Conservation (phyloP, 2,113 vertebrate species). For the Plestiodon gilberti region DNA sequence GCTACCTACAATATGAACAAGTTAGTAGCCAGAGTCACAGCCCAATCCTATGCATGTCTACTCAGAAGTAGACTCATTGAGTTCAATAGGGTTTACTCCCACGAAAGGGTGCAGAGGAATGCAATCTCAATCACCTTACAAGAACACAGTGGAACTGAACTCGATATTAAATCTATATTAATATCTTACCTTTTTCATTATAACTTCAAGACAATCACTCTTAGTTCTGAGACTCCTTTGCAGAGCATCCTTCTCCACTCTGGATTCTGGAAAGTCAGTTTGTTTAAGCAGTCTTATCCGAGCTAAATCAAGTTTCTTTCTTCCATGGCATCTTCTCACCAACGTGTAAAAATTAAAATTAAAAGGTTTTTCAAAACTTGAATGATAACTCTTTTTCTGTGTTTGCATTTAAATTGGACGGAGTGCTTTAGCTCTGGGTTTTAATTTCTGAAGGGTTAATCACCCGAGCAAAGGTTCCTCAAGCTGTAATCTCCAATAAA, state of each 20-base stretch:
- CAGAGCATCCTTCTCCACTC: constrained; percentile 14
- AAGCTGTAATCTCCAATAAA: constrained; percentile 82
- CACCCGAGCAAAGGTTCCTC: constrained; percentile 80
- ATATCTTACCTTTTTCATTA: constrained; percentile 54
- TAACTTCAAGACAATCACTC: constrained; percentile 22
- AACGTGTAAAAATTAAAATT: constrained; percentile 69
- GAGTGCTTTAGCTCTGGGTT: constrained; percentile 75
- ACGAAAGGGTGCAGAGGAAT: no score
- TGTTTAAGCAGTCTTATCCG: constrained; percentile 11
- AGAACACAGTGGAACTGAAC: neutral
- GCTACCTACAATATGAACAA: fast-evolving
- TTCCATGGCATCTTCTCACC: constrained; percentile 66
- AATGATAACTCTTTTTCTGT: constrained; percentile 58
- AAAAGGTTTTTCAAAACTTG: constrained; percentile 67
- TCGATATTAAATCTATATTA: neutral
- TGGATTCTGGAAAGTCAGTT: constrained; percentile 44
- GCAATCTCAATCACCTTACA: fast-evolving
- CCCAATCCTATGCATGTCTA: no score
- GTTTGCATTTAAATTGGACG: constrained; percentile 82
- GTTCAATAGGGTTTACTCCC: no score
- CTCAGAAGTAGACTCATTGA: no score
- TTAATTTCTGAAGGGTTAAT: constrained; percentile 85
- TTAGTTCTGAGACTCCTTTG: constrained; percentile 6
- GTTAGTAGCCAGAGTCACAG: neutral
- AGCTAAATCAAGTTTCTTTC: constrained; percentile 37